Evolutionary conservation across 2,888 invertebrate genomes (phyloP).

Genomic region (Philaethria dido): DNA sequence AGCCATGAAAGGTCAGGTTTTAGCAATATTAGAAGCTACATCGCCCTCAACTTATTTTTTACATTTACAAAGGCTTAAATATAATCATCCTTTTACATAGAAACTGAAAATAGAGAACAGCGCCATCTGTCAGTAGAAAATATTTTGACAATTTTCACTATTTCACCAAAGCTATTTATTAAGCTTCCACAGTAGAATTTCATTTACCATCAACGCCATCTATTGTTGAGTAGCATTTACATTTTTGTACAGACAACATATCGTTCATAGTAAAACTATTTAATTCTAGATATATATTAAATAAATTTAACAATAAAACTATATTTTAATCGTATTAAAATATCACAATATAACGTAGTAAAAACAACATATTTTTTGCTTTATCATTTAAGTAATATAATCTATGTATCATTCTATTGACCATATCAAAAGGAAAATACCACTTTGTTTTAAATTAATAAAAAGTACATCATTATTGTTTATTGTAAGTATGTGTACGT

Average conservation of each 20-base stretch:
- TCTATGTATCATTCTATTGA: too few species aligned
- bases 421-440: too few species aligned
- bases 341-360: too few species aligned
- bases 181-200: neutral
- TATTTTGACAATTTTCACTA: neutral
- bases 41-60: too few species aligned
- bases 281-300: neutral
- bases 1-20: neutral
- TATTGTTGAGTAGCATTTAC: constrained; percentile 32
- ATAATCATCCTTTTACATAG: too few species aligned
- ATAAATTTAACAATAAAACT: neutral
- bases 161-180: neutral
- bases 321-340: too few species aligned
- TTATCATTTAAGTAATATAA: too few species aligned
- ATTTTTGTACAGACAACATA: neutral
- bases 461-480: too few species aligned
- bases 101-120: neutral
- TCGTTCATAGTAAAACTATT: neutral
- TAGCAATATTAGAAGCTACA: neutral
- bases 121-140: constrained; percentile 31
- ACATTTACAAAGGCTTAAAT: too few species aligned
- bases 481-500: too few species aligned
- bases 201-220: constrained; percentile 33
- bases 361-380: too few species aligned
- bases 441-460: too few species aligned